These are phyloP conservation scores for Mus pahari DNA, from an alignment of 2,113 vertebrate species.

Conservation along the genomic window DNA sequence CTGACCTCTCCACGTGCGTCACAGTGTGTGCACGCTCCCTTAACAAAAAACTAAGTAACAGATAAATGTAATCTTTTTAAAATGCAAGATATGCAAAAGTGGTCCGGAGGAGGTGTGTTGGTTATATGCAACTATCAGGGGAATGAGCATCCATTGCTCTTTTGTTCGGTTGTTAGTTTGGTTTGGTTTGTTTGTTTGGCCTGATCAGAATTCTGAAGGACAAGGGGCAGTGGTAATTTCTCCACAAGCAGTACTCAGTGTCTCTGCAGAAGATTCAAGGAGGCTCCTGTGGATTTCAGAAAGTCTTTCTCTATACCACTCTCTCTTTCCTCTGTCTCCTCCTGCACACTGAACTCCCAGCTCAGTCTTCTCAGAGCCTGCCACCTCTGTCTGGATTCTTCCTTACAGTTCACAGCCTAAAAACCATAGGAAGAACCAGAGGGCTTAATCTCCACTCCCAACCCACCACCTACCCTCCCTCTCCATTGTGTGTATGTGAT, in stretches of 20 bases:
- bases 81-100: not conserved
- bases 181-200: no score
- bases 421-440: not conserved
- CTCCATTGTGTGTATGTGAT: not conserved
- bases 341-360: not conserved
- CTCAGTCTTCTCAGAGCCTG: not conserved
- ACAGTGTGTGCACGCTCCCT: not conserved
- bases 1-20: not conserved
- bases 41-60: not conserved
- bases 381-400: not conserved
- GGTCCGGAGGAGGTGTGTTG: not conserved
- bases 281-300: not conserved
- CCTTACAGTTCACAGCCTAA: not conserved
- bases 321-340: not conserved
- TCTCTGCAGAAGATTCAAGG: not conserved
- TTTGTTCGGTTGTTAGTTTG: no score
- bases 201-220: not conserved
- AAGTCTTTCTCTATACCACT: not conserved
- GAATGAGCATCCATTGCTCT: not conserved
- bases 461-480: no score
- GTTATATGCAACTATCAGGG: not conserved
- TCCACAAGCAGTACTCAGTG: not conserved
- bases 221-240: not conserved
- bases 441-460: no score
- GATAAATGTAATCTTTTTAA: not conserved